Base-by-base conservation (phyloP, 2,797 vertebrate genomes). In the Hyperoplus lanceolatus region DNA sequence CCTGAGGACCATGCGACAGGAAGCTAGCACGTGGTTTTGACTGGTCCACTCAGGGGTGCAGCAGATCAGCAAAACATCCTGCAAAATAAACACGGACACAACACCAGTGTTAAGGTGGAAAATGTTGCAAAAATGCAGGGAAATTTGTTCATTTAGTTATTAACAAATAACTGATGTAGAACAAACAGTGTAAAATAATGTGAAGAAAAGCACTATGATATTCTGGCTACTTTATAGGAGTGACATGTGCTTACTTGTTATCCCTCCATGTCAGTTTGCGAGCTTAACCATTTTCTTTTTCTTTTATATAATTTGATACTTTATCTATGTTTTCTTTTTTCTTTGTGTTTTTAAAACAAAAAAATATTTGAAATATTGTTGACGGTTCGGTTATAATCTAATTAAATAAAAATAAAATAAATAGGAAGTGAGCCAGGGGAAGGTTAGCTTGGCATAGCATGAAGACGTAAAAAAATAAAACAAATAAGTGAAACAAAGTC, bases 21-120 rank as follows among this genome's bases (percentile, higher is more conserved):
- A 95, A 6, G 96, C 92, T 18, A 96, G 87, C 58, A 96, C 79
- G 1, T 96, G 95, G 73, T 96, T 96, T 50, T 96, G 94, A 39
- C 87, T 88, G 81, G 96, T 95, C 96, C 96, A 96, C 58, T 96
- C 95, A 5, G 93, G 89, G 11, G 90, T 95, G 84, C 95, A 96
- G 85, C 94, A 93, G 83, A 96, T 94, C 87, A 96, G 68, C 75
- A 96, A 87, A 69, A 96, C 91, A 71, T 96, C 96, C 96, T 96
- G 80, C 41, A 0, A 71, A 68, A 29, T 3, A 51, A 56, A 80
- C 5, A 54, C 61, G 4, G 18, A 74, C 29, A 74, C 36, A 79
- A 6, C 38, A 46, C 9, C 42, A 50, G 0, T 62, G 43, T 75
- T 29, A 5, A 41, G 13, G 39, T 12, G 1, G 38, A 7, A 78